phyloP scores from a whole-genome alignment of 2,113 vertebrate species.

The Strix aluco region DNA sequence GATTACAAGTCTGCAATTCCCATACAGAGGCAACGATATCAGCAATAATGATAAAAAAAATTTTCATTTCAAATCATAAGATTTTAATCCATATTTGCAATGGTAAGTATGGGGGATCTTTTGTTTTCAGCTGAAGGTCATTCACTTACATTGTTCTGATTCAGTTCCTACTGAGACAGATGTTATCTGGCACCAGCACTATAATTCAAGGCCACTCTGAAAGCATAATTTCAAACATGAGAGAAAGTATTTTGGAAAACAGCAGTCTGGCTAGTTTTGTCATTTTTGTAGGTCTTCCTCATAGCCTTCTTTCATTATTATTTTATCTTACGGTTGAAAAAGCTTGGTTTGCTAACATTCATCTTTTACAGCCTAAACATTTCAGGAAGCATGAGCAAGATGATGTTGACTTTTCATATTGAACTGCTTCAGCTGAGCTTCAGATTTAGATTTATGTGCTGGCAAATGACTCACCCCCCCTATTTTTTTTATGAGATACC shows the following conservation, averaged over 20 bases:
- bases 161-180: neutral
- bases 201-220: neutral
- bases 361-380: conserved; percentile 11
- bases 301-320: neutral
- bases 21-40: neutral
- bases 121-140: neutral
- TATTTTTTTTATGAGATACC: conserved; percentile 36
- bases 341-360: neutral
- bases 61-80: neutral
- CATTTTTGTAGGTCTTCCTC: neutral
- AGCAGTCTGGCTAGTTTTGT: neutral
- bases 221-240: neutral
- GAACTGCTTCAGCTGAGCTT: neutral
- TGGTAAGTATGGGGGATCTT: neutral
- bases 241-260: neutral
- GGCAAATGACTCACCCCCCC: neutral
- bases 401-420: neutral
- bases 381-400: conserved; percentile 15
- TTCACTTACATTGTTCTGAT: neutral
- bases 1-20: neutral
- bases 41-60: accelerated
- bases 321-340: neutral
- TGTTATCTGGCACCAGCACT: neutral
- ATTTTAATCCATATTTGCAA: neutral
- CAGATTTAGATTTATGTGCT: neutral